Evolutionary conservation across 37 sponge, comb jelly and placozoan genomes (phyloP), one percentile per base, ranked within the genome.

Genomic region (Beroe forskalii): DNA sequence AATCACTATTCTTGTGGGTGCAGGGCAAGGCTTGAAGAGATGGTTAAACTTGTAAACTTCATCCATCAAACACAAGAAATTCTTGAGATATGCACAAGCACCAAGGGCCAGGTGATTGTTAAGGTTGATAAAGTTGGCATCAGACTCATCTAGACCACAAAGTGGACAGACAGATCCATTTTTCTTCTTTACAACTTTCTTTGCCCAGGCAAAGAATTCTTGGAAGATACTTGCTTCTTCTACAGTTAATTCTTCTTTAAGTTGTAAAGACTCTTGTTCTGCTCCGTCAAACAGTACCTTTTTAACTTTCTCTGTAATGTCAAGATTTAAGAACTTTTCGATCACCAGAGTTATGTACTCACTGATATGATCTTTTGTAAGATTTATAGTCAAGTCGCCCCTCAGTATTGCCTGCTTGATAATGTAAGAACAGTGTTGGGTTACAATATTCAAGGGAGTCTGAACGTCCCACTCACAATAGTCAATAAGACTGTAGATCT

Each of bases 271-370:
- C 28, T 80, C 86, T 20, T 28, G 20, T 6, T 22, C 30, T 9
- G 55, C 27, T 1, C 55, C 40, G 9, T 27, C 55, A 80, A 80
- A 80, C 55, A 80, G 30, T 3, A 80, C 27, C 8, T 30, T 27
- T 44, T 27, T 80, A 2, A 80, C 86, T 27, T 38, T 44, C 24
- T 44, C 55, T 6, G 55, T 43, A 14, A 80, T 32, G 48, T 80
- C 35, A 1, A 80, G n/a, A 42, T 80, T 80, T 20, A 80, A 48
- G 55, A 80, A 80, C 86, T 80, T 80, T 25, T 20, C 86, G 27
- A 37, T 80, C 19, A 80, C 86, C 28, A 80, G 28, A 48, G 86
- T 25, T 20, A 80, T 20, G 30, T 80, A 80, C 86, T 80, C 86
- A 23, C 38, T 44, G 28, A 80, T 43, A 1, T 44, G 44, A 8